Base-by-base conservation (phyloP, 2,113 vertebrate genomes). In the Aspiorhynchus laticeps region DNA sequence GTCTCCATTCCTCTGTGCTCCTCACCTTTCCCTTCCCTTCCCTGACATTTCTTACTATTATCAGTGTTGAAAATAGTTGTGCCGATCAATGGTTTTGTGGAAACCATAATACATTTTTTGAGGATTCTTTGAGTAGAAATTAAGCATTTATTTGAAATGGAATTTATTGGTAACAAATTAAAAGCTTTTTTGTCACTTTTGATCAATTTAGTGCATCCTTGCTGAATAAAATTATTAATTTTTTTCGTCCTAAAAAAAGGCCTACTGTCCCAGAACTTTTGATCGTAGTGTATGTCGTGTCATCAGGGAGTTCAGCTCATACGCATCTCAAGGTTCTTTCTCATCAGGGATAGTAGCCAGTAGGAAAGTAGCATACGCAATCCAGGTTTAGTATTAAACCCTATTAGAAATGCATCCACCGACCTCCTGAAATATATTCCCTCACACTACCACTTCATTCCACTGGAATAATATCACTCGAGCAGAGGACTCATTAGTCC, bases 381-480 rank as follows among this genome's bases (percentile, higher is more conserved):
- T 5, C 43, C 69, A 80, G 75, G 79, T 38, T 53, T 74, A 69
- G 26, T 80, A 53, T 88, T 65, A 88, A 82, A 91, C 83, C 87
- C 85, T 43, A 89, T 87, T 89, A 85, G 86, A 89, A 87, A 83
- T 85, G 82, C 80, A 85, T 84, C 86, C 46, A 77, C 31, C 77
- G 41, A 61, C 71, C 71, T 48, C 43, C 69, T 78, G 38, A 80
- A 76, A 88, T 85, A 83, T 78, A 83, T 78, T 78, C 65, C 28
- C 46, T 74, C 80, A 53, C 81, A 65, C 43, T 33, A 86, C 63
- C 85, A 82, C 89, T 74, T 84, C 89, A 90, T 91, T 88, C 88
- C 28, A 53, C 90, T 93, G 88, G 93, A 94, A 94, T 93, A 91
- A 93, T 91, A 93, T 93, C 92, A 90, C 91, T 92, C 87, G 89